Base-by-base conservation (phyloP, 2,888 invertebrate species). In the Xestobium rufovillosum region DNA sequence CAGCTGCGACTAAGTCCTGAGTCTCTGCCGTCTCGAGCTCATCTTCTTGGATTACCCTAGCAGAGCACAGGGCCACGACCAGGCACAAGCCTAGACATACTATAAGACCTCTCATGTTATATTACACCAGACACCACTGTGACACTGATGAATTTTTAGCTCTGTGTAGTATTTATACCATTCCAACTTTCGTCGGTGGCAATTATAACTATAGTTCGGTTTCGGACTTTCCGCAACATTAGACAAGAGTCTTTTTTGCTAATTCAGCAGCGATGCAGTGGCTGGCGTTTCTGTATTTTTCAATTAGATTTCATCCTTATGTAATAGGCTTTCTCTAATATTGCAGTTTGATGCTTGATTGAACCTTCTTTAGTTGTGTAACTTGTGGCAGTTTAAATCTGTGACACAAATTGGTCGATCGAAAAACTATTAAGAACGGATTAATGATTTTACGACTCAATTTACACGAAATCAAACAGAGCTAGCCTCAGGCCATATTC, bases 301-400 rank as follows among this genome's bases (percentile, higher is more conserved):
- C 38, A 45, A 47, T 46, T 49, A 48, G 51, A 54, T 59, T 59
- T 56, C 54, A 55, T 55, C 51, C 52, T 60, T 59, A 58, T 53
- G 54, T 60, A 61, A 61, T 53, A 33, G 45, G 60, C 61, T 61
- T 60, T 61, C 61, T 57, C 59, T 51, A 49, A 42, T 51, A 47
- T 49, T 54, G 52, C 52, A 51, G 36, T 55, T 53, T 53, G 48
- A 52, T 55, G 58, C 49, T 59, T 59, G 56, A 54, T 47, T 58
- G 51, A 50, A 48, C 39, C 44, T 41, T 47, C 44, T 47, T 38
- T 43, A 45, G 49, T 51, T 49, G 43, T 44, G 43, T 46, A 50
- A 51, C 41, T 36, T 34, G 38, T 34, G 32, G 35, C 41, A 41
- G 36, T 41, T n/a, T 41, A 33, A 26, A 14, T n/a, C 27, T 33